Percentiles rank a stretch among this genome's conserved stretches.
Evolutionary conservation across 1,140 invertebrate genomes (phyloP).

Genomic region (Dysdera silvatica): DNA sequence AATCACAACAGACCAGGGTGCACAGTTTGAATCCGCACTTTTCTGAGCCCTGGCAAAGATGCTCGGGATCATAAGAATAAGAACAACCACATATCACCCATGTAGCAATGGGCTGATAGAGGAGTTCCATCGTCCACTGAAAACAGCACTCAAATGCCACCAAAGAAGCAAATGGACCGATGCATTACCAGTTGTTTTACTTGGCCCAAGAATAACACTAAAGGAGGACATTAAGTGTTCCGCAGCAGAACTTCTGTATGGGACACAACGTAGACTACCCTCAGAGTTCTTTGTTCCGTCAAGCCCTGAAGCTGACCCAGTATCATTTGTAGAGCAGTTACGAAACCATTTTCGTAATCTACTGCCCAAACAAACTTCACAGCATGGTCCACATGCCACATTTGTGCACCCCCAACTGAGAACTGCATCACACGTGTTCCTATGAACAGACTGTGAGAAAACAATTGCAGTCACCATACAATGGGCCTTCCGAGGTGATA

Average conservation of each 20-base stretch:
- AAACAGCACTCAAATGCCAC: slow-evolving; percentile 36
- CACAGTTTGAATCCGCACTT: slow-evolving; percentile 40
- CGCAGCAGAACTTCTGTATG: slow-evolving; percentile 31
- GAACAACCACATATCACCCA: slow-evolving; percentile 34
- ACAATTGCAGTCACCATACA: neutral
- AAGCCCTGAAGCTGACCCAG: neutral
- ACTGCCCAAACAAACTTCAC: neutral
- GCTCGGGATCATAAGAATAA: neutral
- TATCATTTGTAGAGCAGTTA: neutral
- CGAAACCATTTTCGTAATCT: neutral
- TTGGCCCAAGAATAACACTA: slow-evolving; percentile 32
- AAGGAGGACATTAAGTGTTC: slow-evolving; percentile 35
- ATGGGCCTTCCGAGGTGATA: too few species aligned
- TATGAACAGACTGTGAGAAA: neutral
- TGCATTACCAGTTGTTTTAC: slow-evolving; percentile 38
- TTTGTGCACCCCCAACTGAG: neutral
- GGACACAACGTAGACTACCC: slow-evolving; percentile 24
- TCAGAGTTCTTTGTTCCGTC: slow-evolving; percentile 23
- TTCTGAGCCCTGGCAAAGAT: neutral
- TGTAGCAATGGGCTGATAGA: slow-evolving; percentile 41
- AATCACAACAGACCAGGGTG: slow-evolving; percentile 44
- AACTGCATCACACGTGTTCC: neutral
- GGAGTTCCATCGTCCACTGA: slow-evolving; percentile 43
- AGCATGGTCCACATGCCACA: neutral
- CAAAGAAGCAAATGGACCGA: neutral